These are phyloP conservation scores for Ephialtes manifestator DNA, from an alignment of 2,888 invertebrate genomes.

Conservation along the genomic window DNA sequence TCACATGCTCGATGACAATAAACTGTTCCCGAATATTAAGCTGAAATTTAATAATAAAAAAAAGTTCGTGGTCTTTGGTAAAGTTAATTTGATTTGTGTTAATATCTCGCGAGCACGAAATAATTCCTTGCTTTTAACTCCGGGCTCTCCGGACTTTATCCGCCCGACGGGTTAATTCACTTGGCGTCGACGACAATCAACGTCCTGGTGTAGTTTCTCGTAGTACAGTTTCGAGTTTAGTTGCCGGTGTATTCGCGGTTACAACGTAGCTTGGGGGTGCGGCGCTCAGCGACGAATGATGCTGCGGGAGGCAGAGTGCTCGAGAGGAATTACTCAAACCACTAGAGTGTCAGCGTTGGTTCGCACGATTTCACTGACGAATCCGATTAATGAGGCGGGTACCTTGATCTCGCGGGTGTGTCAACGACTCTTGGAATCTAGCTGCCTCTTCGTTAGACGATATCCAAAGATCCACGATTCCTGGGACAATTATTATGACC, in stretches of 20 bases:
- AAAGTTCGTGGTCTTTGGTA: constrained; percentile 30
- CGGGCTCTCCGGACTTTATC: constrained; percentile 46
- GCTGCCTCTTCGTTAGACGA: not conserved
- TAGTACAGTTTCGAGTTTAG: constrained; percentile 72
- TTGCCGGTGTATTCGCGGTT: constrained; percentile 56
- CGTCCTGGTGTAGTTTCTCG: constrained; percentile 65
- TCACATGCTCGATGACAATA: not conserved
- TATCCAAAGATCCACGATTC: not conserved
- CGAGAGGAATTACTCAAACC: constrained; percentile 68
- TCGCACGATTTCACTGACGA: constrained; percentile 68
- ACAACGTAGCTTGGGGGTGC: constrained; percentile 39
- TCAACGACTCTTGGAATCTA: not conserved
- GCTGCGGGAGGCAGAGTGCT: constrained; percentile 12
- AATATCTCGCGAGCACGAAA: constrained; percentile 72
- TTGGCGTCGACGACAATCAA: constrained; percentile 75
- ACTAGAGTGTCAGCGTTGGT: constrained; percentile 55
- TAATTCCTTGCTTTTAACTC: constrained; percentile 69
- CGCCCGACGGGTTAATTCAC: constrained; percentile 72
- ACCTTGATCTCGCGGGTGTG: constrained; percentile 30
- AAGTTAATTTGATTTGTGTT: constrained; percentile 68
- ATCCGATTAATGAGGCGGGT: constrained; percentile 65
- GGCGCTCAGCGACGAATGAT: not conserved
- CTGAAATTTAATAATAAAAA: constrained; percentile 46
- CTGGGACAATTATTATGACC: not conserved
- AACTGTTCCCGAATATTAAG: too few relatives aligned